phyloP scores from a whole-genome alignment of 2,113 vertebrate species.

The Hystrix brachyura region DNA sequence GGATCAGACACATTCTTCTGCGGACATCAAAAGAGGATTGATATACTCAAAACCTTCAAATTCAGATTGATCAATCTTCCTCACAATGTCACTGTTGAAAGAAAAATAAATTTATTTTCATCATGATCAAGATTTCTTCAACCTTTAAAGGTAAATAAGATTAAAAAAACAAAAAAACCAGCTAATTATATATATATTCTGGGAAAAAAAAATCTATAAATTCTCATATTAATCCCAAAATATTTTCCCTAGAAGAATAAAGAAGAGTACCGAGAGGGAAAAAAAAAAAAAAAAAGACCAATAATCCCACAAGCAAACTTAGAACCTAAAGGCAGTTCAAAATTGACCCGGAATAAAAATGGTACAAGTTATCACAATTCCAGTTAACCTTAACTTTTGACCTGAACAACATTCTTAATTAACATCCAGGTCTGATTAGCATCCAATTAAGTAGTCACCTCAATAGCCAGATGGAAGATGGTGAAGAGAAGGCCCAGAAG shows the following conservation, averaged over 20 bases:
- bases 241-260: slow-evolving; percentile 62
- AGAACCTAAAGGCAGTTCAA: slow-evolving; percentile 39
- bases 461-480: neutral
- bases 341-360: slow-evolving; percentile 9
- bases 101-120: slow-evolving; percentile 72
- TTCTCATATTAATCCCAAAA: slow-evolving; percentile 44
- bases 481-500: slow-evolving; percentile 12
- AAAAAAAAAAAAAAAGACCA: neutral
- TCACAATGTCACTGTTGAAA: slow-evolving; percentile 94
- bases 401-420: slow-evolving; percentile 22
- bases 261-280: neutral
- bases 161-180: slow-evolving; percentile 17
- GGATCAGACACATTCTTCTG: slow-evolving; percentile 98
- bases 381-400: slow-evolving; percentile 58
- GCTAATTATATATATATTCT: slow-evolving; percentile 24
- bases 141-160: slow-evolving; percentile 61
- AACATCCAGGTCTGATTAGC: slow-evolving; percentile 40
- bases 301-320: neutral
- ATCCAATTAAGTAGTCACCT: slow-evolving; percentile 1
- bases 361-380: neutral
- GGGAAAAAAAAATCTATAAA: neutral
- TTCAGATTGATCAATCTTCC: slow-evolving; percentile 99
- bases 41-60: slow-evolving; percentile 99
- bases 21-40: slow-evolving; percentile 99
- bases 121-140: slow-evolving; percentile 55